Conservation (phyloP, 2,888 invertebrate genomes). For the Leistus spinibarbis region DNA sequence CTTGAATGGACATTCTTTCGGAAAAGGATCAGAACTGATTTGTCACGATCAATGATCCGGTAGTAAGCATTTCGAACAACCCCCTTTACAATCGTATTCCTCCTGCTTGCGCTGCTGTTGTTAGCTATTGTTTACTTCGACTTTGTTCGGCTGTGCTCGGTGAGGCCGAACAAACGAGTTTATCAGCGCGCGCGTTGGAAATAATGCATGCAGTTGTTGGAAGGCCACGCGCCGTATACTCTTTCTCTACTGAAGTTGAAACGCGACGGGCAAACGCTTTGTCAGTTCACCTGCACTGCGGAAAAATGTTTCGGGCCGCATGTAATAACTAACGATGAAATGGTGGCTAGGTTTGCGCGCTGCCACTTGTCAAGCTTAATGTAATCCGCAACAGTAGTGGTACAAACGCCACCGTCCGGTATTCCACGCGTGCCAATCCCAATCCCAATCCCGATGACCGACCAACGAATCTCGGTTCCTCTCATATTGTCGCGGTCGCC, state of each 20-base stretch:
- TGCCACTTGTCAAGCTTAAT: conserved; percentile 38
- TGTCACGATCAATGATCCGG: not conserved
- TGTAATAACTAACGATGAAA: conserved; percentile 33
- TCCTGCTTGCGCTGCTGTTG: not conserved
- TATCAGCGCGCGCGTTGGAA: conserved; percentile 4
- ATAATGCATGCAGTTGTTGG: conserved; percentile 5
- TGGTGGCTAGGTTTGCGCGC: not conserved
- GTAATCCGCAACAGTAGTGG: conserved; percentile 27
- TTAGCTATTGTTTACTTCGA: conserved; percentile 9
- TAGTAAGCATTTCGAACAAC: not conserved
- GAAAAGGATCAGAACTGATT: not conserved
- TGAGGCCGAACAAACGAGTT: conserved; percentile 19
- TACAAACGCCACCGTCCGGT: conserved; percentile 15
- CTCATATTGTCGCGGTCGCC: not conserved
- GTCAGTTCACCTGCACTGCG: conserved; percentile 37
- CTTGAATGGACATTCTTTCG: not conserved
- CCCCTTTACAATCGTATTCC: not conserved
- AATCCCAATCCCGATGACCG: not conserved
- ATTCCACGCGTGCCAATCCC: not conserved
- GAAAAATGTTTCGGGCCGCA: conserved; percentile 35
- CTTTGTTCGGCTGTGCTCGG: not conserved
- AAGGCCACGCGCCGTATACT: not conserved
- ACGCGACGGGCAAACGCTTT: conserved; percentile 4
- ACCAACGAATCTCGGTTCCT: not conserved
- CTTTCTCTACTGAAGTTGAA: not conserved